Conservation (phyloP, 1,140 invertebrate species). For the Macrobrachium nipponense region DNA sequence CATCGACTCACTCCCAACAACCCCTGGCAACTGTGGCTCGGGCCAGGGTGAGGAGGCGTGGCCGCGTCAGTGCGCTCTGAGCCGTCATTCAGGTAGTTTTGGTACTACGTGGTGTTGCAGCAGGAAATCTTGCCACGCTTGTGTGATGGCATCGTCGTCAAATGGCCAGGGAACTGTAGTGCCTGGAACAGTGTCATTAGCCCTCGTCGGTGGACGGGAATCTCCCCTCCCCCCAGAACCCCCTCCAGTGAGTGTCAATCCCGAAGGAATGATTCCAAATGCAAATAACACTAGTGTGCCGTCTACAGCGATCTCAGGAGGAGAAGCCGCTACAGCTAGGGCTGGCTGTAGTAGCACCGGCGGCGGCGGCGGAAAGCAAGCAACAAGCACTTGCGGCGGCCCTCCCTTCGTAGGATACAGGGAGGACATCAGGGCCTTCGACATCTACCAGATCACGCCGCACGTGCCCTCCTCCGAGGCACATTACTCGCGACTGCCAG, state of each 20-base stretch:
- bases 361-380: not conserved
- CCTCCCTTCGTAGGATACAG: constrained; percentile 9
- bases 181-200: not conserved
- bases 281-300: not conserved
- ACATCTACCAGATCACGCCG: constrained; percentile 34
- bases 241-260: not conserved
- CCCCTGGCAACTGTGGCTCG: not conserved
- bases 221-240: not conserved
- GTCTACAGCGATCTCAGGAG: not conserved
- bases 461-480: not conserved
- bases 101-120: not conserved
- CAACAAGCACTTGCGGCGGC: not conserved
- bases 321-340: not conserved
- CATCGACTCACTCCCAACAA: not conserved
- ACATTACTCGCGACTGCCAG: constrained; percentile 39
- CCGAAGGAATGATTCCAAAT: not conserved
- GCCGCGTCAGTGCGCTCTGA: constrained; percentile 27
- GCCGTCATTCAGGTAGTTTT: not conserved
- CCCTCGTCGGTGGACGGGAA: not conserved
- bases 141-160: not conserved
- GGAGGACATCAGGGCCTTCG: constrained; percentile 42
- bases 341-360: not conserved
- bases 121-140: not conserved
- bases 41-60: not conserved
- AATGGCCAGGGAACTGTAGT: not conserved